Evolutionary conservation across 2,797 vertebrate genomes (phyloP), one percentile per base, ranked within the genome.

Genomic region (Meriones psammophilus): DNA sequence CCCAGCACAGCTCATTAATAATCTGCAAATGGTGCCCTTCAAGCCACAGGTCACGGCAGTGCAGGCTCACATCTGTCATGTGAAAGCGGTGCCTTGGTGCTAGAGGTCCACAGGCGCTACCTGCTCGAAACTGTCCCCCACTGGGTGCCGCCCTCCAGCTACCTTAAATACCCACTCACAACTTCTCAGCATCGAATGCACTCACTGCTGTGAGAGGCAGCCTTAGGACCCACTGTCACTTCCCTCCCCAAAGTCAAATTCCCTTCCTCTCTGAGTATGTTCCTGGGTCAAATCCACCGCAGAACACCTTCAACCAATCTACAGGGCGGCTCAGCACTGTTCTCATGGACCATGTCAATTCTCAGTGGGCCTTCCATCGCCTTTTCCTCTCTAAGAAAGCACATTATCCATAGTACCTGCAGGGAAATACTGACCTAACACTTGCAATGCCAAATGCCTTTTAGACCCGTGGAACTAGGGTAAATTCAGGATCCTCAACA

Each of bases 1-100:
- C 92, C 94, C 85, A 83, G 68, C 76, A 46, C 42, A 69, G 54
- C 58, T 79, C 93, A 92, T 89, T 88, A 95, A 92, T 88, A 83
- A 78, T n/a, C 92, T 80, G 58, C 66, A 91, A 71, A 24, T 5
- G 17, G 30, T 73, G n/a, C 68, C 84, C 81, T 78, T 87, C 36
- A 22, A 46, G 77, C 69, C 90, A 96, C 62, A 69, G 58, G 85
- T 69, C 81, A 30, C 33, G 39, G 76, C 60, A 69, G 66, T 87
- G 2, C 15, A 50, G 76, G 39, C 76, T 93, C 85, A 74, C 26
- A 15, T 68, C 69, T n/a, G 64, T 64, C 95, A 95, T 95, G 76
- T 28, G 92, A 88, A 97, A 89, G 78, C 17, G 69, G 84, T 42
- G 39, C 50, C 18, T 78, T 68, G 36, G 71, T 54, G 84, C 64